Conservation (phyloP, 2,888 invertebrate genomes). For the Dascillus cervinus region DNA sequence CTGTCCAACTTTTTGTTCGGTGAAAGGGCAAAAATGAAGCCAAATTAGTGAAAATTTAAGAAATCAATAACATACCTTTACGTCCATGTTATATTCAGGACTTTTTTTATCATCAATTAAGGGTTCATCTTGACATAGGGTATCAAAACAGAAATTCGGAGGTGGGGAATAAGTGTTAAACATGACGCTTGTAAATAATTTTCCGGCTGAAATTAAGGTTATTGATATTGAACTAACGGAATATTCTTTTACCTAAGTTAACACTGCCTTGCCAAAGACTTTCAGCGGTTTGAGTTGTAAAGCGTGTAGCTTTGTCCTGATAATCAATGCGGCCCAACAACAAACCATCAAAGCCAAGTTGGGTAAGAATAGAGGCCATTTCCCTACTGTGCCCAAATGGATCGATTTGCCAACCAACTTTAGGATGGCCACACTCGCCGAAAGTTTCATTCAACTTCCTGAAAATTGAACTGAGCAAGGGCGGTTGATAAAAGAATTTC, state of each 20-base stretch:
- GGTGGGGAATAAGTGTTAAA: constrained; percentile 81
- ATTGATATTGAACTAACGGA: no score
- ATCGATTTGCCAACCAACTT: constrained; percentile 76
- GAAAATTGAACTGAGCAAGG: no score
- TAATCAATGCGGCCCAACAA: constrained; percentile 84
- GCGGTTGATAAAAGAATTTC: no score
- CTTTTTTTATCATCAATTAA: constrained; percentile 77
- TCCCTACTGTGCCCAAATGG: constrained; percentile 84
- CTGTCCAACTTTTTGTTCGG: not conserved
- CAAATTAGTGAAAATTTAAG: not conserved
- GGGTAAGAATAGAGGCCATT: constrained; percentile 71
- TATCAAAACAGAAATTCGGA: constrained; percentile 88
- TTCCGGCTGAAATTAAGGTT: no score
- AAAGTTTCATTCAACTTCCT: constrained; percentile 55
- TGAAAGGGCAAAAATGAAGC: not conserved
- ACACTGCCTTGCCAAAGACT: constrained; percentile 76
- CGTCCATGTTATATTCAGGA: constrained; percentile 79
- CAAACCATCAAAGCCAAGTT: constrained; percentile 84
- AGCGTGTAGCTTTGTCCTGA: constrained; percentile 64
- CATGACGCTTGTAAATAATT: constrained; percentile 80
- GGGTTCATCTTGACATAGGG: constrained; percentile 74
- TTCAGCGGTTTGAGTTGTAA: constrained; percentile 59
- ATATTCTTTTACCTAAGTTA: constrained; percentile 52
- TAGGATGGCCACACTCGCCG: constrained; percentile 64
- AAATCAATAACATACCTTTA: not conserved